Conservation (phyloP, 92 coral and sea anemone genomes). For the Porites divaricata region DNA sequence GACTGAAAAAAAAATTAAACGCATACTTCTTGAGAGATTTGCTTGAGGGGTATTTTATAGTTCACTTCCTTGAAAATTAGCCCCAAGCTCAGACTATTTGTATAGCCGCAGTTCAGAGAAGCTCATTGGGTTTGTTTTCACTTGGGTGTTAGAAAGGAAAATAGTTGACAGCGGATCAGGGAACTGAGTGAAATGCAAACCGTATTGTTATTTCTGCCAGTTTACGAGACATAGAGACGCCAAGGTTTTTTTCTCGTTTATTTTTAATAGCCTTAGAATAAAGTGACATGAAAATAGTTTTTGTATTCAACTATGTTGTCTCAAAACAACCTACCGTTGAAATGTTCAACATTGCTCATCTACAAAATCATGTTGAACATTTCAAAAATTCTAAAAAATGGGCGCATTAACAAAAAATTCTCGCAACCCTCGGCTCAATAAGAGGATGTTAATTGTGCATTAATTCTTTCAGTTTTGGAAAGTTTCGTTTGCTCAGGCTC, state of each 20-base stretch:
- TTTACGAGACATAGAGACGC: conserved; percentile 44
- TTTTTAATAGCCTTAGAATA: conserved; percentile 23
- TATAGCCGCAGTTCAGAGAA: conserved; percentile 1
- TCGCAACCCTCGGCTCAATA: too few relatives aligned
- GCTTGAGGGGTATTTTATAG: background rate
- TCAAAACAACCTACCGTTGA: conserved; percentile 13
- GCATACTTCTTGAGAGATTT: background rate
- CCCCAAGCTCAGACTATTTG: background rate
- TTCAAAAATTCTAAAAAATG: background rate
- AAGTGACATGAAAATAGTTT: conserved; percentile 32
- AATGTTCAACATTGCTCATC: background rate
- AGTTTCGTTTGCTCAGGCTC: background rate
- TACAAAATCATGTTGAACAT: background rate
- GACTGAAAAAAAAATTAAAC: background rate
- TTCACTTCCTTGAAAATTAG: conserved; percentile 9
- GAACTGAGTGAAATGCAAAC: conserved; percentile 29
- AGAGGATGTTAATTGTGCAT: too few relatives aligned
- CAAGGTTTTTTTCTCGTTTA: conserved; percentile 28
- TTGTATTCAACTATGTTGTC: conserved; percentile 14
- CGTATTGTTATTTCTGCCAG: conserved; percentile 43
- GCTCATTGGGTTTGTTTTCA: conserved; percentile 20
- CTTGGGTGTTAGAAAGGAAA: background rate
- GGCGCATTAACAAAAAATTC: background rate
- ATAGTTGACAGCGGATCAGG: conserved; percentile 17
- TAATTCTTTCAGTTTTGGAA: background rate